Evolutionary conservation across 2,888 invertebrate species (phyloP), one percentile per base, ranked within the genome.

Genomic region (Chrysina gloriosa): DNA sequence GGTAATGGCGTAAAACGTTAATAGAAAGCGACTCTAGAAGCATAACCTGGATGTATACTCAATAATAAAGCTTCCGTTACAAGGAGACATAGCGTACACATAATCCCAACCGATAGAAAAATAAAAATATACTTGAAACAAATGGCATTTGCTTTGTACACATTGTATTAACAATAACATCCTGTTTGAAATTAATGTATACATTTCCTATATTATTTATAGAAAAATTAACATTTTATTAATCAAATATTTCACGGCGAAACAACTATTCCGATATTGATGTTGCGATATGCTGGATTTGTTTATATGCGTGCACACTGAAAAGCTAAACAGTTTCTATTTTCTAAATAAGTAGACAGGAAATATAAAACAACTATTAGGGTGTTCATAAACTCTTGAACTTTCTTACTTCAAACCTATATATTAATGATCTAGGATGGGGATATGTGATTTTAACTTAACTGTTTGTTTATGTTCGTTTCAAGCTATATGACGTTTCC

Each of bases 111-210:
- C 19, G 27, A 39, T 21, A 56, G 56, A 23, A 56, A 56, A 56
- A 56, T 56, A 56, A 56, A 56, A 56, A 56, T 56, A 56, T 39
- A 39, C 56, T 56, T 56, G 39, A 56, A 56, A 56, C 56, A 56
- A 56, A 56, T 56, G 56, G 56, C 56, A 56, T 56, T 56, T 56
- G 56, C 56, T 56, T 56, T 56, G 56, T 56, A 56, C 56, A 56
- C 56, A 56, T 47, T 47, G 23, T 39, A 56, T 56, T 56, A 56
- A 56, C 39, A 56, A 56, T 56, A 56, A 56, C 56, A 56, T 56
- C 56, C 56, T 56, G 56, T 56, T 56, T 56, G 56, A 56, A 56
- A 56, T 56, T 56, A 56, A 56, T 56, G 56, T 56, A 56, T 39
- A 56, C 56, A 56, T 56, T 56, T 56, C 56, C 56, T 56, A 56